Evolutionary conservation across 2,797 vertebrate genomes (phyloP).

Genomic region (Melanitta fusca): DNA sequence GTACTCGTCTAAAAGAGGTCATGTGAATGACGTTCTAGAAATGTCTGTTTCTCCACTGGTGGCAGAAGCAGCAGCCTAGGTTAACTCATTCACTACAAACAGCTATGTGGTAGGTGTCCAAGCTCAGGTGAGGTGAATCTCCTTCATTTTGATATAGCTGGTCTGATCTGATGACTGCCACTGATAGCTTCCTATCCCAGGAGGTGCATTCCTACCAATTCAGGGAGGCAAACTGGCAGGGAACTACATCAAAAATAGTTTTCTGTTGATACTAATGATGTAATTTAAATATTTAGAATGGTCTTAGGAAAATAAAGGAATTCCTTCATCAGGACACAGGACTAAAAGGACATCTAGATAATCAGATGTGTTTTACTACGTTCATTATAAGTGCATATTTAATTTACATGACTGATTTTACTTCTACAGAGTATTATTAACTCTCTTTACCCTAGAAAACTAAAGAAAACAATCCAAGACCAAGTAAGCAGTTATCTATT

Average conservation of each 20-base stretch:
- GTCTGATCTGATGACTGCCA: background rate
- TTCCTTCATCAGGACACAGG: background rate
- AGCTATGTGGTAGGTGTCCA: background rate
- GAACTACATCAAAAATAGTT: background rate
- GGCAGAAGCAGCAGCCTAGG: background rate
- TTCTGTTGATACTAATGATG: background rate
- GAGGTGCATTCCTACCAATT: background rate
- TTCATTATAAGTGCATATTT: background rate
- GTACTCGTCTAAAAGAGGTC: background rate
- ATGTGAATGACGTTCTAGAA: background rate
- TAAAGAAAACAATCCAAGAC: background rate
- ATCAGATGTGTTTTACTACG: background rate
- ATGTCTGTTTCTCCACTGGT: background rate
- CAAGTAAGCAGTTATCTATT: slow-evolving; percentile 9
- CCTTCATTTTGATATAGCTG: background rate
- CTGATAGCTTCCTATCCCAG: background rate
- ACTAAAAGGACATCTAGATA: background rate
- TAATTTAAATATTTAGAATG: background rate
- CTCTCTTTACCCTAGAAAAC: background rate
- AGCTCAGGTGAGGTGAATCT: background rate
- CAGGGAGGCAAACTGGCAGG: background rate
- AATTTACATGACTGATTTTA: background rate
- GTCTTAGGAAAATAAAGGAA: background rate
- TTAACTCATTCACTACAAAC: background rate
- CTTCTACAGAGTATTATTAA: background rate